These are phyloP conservation scores for Scleropages formosus DNA, from an alignment of 2,797 vertebrate genomes.

Conservation along the genomic window DNA sequence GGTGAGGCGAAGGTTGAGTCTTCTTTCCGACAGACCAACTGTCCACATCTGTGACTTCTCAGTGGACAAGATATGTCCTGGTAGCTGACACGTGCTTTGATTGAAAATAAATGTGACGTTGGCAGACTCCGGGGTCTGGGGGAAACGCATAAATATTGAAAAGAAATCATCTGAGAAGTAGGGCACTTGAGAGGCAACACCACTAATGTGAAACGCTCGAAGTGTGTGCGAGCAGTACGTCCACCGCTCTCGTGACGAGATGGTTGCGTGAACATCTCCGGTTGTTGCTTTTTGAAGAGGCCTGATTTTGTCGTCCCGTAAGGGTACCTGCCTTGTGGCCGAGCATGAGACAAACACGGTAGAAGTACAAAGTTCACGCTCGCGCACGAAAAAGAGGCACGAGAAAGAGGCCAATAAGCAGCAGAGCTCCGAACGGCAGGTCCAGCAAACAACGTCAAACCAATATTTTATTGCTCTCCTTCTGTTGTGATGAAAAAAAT, in stretches of 20 bases:
- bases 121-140: conserved; percentile 19
- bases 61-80: too few species aligned
- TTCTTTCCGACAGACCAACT: background rate
- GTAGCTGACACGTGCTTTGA: background rate
- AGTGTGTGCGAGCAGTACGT: background rate
- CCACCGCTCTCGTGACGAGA: background rate
- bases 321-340: background rate
- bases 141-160: conserved; percentile 31
- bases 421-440: background rate
- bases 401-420: too few species aligned
- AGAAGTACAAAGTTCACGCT: too few species aligned
- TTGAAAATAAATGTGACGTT: conserved; percentile 26
- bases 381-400: too few species aligned
- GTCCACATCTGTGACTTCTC: background rate
- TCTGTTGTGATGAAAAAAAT: too few species aligned
- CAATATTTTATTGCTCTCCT: too few species aligned
- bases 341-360: background rate
- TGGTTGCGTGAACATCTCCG: background rate
- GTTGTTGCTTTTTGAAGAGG: background rate
- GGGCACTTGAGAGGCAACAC: conserved; percentile 13
- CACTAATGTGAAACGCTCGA: conserved; percentile 4
- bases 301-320: background rate
- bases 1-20: background rate
- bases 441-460: too few species aligned
- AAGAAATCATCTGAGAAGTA: conserved; percentile 24